These are phyloP conservation scores for Noturus placidus DNA, from an alignment of 2,113 vertebrate genomes.

Conservation along the genomic window DNA sequence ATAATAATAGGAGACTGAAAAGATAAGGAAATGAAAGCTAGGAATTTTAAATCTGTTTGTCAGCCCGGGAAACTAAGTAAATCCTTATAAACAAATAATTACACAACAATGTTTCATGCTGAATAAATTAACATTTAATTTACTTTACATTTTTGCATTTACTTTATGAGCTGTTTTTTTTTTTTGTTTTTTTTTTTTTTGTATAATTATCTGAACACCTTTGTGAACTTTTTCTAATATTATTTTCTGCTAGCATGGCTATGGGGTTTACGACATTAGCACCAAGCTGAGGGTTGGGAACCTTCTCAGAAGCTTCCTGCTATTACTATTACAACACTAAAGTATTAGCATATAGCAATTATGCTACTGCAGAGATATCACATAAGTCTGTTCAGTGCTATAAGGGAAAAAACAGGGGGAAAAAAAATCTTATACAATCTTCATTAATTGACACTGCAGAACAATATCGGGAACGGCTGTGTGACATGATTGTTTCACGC, in stretches of 20 bases:
- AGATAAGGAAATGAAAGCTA: too few species aligned
- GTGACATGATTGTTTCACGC: constrained; percentile 64
- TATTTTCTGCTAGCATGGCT: not conserved
- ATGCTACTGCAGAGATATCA: not conserved
- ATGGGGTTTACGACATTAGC: not conserved
- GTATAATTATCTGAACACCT: not conserved
- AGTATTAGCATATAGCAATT: constrained; percentile 4
- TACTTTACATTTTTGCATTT: not conserved
- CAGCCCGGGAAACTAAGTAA: not conserved
- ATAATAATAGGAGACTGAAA: too few species aligned
- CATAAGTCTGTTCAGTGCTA: constrained; percentile 7
- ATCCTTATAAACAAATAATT: not conserved
- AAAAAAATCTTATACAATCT: constrained; percentile 37
- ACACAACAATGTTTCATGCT: not conserved
- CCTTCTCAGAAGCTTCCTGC: not conserved
- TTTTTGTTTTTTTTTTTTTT: not conserved
- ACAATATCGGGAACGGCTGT: constrained; percentile 62
- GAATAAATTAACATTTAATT: not conserved
- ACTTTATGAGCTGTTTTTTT: not conserved
- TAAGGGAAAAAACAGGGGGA: not conserved
- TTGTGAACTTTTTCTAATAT: not conserved
- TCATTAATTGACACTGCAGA: constrained; percentile 67
- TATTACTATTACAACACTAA: not conserved
- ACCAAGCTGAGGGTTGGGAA: not conserved
- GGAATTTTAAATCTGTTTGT: too few species aligned